These are phyloP conservation scores for Luidia sarsii DNA, from an alignment of 53 echinoderm and acorn worm genomes.

Conservation along the genomic window DNA sequence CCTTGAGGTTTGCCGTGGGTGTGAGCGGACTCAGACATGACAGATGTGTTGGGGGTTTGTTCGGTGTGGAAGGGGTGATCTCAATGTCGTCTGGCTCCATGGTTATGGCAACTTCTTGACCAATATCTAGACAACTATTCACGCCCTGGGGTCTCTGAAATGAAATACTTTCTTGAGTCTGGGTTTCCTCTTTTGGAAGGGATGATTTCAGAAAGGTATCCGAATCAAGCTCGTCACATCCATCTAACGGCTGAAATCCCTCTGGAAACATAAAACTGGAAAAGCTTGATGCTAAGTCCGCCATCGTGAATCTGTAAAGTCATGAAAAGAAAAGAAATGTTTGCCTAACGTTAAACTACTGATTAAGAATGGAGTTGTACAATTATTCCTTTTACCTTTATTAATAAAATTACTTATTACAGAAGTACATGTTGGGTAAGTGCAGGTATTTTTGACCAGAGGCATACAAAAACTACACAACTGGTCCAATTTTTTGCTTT, in stretches of 20 bases:
- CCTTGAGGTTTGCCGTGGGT: conserved; percentile 92
- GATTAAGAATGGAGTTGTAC: no score
- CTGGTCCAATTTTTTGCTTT: no score
- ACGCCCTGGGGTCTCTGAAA: neutral
- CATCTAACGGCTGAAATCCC: conserved; percentile 32
- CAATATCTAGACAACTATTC: neutral
- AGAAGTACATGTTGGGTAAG: no score
- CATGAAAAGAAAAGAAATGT: neutral
- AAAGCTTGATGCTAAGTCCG: conserved; percentile 15
- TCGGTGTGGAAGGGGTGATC: conserved; percentile 55
- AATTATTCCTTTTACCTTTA: neutral
- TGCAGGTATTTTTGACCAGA: no score
- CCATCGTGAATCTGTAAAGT: conserved; percentile 24
- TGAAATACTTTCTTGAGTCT: neutral
- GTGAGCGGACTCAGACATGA: conserved; percentile 64
- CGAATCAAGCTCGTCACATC: conserved; percentile 16
- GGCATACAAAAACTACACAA: no score
- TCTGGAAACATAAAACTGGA: conserved; percentile 44
- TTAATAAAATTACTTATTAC: no score
- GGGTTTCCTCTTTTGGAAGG: neutral
- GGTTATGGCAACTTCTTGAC: neutral
- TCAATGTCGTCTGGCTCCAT: neutral
- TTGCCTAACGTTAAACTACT: no score
- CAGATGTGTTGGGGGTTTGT: conserved; percentile 56
- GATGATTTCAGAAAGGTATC: conserved; percentile 20